Evolutionary conservation across 1,140 invertebrate species (phyloP).

Genomic region (Heliconius nattereri): DNA sequence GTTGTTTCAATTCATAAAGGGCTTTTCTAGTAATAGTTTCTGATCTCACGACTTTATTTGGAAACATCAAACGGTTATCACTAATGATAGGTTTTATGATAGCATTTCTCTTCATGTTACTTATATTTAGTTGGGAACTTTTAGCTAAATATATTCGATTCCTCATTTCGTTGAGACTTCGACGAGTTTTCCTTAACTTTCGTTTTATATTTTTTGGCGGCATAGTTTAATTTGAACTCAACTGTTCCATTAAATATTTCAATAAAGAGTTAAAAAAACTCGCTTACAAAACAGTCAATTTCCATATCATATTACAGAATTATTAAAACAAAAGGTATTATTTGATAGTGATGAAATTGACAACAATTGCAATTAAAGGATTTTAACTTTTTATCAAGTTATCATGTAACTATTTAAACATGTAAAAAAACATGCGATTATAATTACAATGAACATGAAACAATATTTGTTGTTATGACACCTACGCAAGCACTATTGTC

Average conservation of each 20-base stretch:
- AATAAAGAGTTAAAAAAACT: neutral
- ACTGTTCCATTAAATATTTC: neutral
- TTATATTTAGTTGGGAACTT: neutral
- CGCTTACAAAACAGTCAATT: too few species aligned
- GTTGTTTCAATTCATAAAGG: slow-evolving; percentile 34
- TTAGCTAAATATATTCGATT: slow-evolving; percentile 29
- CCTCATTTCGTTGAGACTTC: slow-evolving; percentile 61
- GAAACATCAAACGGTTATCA: slow-evolving; percentile 33
- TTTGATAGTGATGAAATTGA: too few species aligned
- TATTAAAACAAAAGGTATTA: too few species aligned
- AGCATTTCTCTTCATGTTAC: neutral
- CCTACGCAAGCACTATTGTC: too few species aligned
- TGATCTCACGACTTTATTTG: slow-evolving; percentile 61
- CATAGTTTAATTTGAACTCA: neutral
- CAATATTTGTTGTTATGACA: too few species aligned
- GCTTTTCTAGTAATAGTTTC: slow-evolving; percentile 59
- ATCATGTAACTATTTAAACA: neutral
- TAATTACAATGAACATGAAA: too few species aligned
- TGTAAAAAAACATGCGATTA: neutral
- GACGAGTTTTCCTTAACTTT: slow-evolving; percentile 66
- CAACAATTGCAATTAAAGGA: neutral
- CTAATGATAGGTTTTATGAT: neutral
- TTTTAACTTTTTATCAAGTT: neutral
- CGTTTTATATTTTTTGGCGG: slow-evolving; percentile 33
- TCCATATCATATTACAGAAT: too few species aligned